Conservation (phyloP, 1,140 invertebrate genomes). For the Ectropis grisescens region DNA sequence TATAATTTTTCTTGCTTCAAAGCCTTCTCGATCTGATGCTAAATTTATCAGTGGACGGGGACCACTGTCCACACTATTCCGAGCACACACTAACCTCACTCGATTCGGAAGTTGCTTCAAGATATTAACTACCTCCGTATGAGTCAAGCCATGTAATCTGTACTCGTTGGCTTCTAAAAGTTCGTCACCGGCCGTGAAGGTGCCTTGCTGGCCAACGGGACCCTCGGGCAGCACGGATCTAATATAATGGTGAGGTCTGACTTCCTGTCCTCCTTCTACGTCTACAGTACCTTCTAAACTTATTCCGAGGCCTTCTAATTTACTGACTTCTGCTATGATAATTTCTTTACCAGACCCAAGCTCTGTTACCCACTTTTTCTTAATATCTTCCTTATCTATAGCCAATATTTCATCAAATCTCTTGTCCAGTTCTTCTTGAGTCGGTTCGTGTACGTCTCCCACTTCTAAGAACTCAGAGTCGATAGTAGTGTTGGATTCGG, state of each 20-base stretch:
- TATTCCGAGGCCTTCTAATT: constrained; percentile 90
- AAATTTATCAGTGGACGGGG: constrained; percentile 80
- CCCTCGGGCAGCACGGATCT: constrained; percentile 89
- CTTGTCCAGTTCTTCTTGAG: constrained; percentile 69
- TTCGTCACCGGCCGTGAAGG: constrained; percentile 89
- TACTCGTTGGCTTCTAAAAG: constrained; percentile 91
- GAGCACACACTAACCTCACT: constrained; percentile 86
- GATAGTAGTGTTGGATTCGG: constrained; percentile 75
- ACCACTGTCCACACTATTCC: constrained; percentile 68
- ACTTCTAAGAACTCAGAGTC: constrained; percentile 72
- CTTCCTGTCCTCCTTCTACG: constrained; percentile 85
- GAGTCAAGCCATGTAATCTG: constrained; percentile 86
- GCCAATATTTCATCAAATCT: constrained; percentile 72
- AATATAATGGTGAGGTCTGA: constrained; percentile 89
- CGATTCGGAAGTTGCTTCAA: constrained; percentile 88
- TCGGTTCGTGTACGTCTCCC: constrained; percentile 64
- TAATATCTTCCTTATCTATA: constrained; percentile 68
- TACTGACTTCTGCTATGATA: constrained; percentile 85
- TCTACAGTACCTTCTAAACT: constrained; percentile 94
- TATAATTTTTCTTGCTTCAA: constrained; percentile 82
- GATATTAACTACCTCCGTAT: constrained; percentile 91
- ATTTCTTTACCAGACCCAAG: constrained; percentile 80
- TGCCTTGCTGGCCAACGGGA: constrained; percentile 86
- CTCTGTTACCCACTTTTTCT: constrained; percentile 80
- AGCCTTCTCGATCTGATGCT: constrained; percentile 81